Conservation (phyloP, 2,888 invertebrate species). For the Himalopsyche anomala region DNA sequence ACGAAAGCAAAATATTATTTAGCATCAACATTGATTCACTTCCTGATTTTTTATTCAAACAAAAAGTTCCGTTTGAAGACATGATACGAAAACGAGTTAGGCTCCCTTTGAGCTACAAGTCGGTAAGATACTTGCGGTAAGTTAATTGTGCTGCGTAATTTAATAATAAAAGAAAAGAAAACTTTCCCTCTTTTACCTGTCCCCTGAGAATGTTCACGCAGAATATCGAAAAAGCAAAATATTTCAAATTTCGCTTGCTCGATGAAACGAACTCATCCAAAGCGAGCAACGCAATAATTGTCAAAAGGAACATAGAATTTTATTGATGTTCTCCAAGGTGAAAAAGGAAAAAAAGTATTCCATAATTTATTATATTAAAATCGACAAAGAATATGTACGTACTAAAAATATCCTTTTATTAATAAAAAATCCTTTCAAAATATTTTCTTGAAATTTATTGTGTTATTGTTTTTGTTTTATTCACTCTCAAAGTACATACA, state of each 20-base stretch:
- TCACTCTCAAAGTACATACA: not conserved
- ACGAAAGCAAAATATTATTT: conserved; percentile 29
- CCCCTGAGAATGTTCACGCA: conserved; percentile 4
- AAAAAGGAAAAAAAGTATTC: not conserved
- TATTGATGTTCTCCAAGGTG: conserved; percentile 11
- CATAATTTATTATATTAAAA: conserved; percentile 24
- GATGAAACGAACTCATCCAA: conserved; percentile 22
- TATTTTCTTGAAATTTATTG: not conserved
- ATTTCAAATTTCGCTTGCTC: conserved; percentile 29
- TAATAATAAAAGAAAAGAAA: conserved; percentile 26
- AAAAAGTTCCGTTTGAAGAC: conserved; percentile 7
- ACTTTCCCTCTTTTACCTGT: not conserved
- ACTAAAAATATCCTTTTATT: not conserved
- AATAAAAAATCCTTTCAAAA: not conserved
- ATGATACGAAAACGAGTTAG: conserved; percentile 25
- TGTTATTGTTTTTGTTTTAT: too few species aligned
- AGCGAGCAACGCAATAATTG: conserved; percentile 9
- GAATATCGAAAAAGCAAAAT: conserved; percentile 17
- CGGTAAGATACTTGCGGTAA: conserved; percentile 13
- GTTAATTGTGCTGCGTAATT: conserved; percentile 5
- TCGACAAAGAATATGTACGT: not conserved
- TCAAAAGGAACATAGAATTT: conserved; percentile 18
- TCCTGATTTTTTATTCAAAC: conserved; percentile 34
- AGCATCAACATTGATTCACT: conserved; percentile 3
- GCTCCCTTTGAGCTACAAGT: conserved; percentile 22